phyloP scores from a whole-genome alignment of 1,140 invertebrate genomes.

The Sesamia nonagrioides region DNA sequence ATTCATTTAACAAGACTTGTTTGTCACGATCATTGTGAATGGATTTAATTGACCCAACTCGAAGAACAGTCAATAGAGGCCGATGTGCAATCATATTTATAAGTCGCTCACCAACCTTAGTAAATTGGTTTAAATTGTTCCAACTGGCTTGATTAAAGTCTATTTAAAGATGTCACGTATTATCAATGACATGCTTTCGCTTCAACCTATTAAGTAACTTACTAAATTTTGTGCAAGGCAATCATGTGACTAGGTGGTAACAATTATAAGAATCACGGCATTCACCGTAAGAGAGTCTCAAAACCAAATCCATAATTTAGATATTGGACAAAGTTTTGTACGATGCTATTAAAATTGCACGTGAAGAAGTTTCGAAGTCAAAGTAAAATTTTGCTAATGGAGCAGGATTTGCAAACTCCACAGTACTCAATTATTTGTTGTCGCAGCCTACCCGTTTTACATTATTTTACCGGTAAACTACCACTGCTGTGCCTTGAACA shows the following conservation, averaged over 20 bases:
- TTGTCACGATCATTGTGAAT: conserved; percentile 48
- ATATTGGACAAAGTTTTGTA: not conserved
- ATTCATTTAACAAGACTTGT: conserved; percentile 30
- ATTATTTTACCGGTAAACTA: too few relatives aligned
- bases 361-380: too few relatives aligned
- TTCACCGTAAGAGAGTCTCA: too few relatives aligned
- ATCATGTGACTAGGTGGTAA: not conserved
- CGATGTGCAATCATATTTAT: conserved; percentile 64
- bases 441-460: too few relatives aligned
- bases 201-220: conserved; percentile 6
- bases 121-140: conserved; percentile 75
- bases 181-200: conserved; percentile 54
- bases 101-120: conserved; percentile 64
- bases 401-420: too few relatives aligned
- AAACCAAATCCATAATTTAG: too few relatives aligned
- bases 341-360: not conserved
- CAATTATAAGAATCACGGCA: too few relatives aligned
- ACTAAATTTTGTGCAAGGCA: not conserved
- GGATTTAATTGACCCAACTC: conserved; percentile 66
- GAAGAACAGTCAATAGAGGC: conserved; percentile 58
- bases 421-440: too few relatives aligned
- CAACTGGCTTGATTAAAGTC: conserved; percentile 74
- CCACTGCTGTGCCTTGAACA: too few relatives aligned
- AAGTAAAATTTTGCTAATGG: too few relatives aligned
- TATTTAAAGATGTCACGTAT: conserved; percentile 64